Evolutionary conservation across 2,888 invertebrate genomes (phyloP).

Genomic region (Stictocephala bisonia): DNA sequence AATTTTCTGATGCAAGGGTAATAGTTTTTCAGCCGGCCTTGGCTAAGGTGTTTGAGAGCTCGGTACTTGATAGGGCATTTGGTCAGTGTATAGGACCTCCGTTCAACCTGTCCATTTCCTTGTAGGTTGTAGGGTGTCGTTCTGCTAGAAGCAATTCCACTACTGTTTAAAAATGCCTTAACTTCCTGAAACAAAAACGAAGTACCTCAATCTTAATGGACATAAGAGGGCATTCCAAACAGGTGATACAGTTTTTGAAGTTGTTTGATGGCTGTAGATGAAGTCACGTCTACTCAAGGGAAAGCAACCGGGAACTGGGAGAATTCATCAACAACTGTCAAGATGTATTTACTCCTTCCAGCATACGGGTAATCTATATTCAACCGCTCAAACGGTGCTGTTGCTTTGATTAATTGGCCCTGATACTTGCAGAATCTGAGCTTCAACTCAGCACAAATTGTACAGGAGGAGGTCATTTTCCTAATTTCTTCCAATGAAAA

Average conservation of each 20-base stretch:
- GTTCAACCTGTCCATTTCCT: slow-evolving; percentile 20
- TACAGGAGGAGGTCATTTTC: slow-evolving; percentile 47
- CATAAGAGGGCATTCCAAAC: slow-evolving; percentile 4
- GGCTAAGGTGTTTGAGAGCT: too few species aligned
- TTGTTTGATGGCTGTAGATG: not conserved
- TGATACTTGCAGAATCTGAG: slow-evolving; percentile 47
- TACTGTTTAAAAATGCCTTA: not conserved
- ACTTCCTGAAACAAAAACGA: slow-evolving; percentile 3
- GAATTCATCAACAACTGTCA: slow-evolving; percentile 49
- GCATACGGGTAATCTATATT: slow-evolving; percentile 6
- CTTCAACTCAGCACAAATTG: slow-evolving; percentile 51
- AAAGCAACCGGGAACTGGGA: slow-evolving; percentile 51
- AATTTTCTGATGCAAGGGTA: too few species aligned
- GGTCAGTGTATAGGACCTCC: too few species aligned
- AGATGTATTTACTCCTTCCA: slow-evolving; percentile 36
- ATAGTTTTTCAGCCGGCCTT: too few species aligned
- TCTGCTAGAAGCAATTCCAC: not conserved
- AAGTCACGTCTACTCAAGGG: not conserved
- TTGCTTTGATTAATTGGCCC: slow-evolving; percentile 5
- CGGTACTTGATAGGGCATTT: too few species aligned
- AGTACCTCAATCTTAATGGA: not conserved
- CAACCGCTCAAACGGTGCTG: slow-evolving; percentile 14
- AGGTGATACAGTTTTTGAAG: not conserved
- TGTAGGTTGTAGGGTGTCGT: not conserved
- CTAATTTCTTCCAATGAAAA: slow-evolving; percentile 50